Conservation (phyloP, 1,140 invertebrate genomes). For the Druon quercuslanigerum region DNA sequence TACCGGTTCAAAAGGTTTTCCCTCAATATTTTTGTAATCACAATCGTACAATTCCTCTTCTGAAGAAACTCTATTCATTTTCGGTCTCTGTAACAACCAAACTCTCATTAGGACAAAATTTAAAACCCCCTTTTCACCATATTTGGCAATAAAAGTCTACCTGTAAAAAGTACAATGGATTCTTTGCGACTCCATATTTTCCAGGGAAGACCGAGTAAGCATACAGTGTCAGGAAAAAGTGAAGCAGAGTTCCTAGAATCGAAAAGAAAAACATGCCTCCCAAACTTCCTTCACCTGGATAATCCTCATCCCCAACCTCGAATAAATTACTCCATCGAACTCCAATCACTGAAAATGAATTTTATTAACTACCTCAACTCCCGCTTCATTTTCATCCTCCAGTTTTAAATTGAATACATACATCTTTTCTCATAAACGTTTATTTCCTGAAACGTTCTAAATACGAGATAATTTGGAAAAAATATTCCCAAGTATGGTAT, state of each 20-base stretch:
- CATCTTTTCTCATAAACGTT: conserved; percentile 60
- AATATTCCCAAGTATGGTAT: conserved; percentile 56
- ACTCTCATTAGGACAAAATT: neutral
- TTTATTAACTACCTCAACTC: neutral
- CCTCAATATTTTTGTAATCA: conserved; percentile 50
- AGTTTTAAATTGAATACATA: conserved; percentile 41
- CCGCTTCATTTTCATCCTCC: too few relatives aligned
- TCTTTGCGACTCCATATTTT: conserved; percentile 74
- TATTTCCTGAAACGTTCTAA: conserved; percentile 58
- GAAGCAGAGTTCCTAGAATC: conserved; percentile 71
- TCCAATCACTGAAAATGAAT: conserved; percentile 72
- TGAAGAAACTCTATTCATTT: conserved; percentile 62
- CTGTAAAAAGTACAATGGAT: conserved; percentile 76
- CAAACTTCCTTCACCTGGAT: conserved; percentile 73
- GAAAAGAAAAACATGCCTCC: conserved; percentile 72
- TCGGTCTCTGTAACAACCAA: conserved; percentile 55
- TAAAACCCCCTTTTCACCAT: too few relatives aligned
- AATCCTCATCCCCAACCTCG: conserved; percentile 73
- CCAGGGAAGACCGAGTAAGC: conserved; percentile 77
- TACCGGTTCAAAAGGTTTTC: conserved; percentile 65
- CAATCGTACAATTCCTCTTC: conserved; percentile 53
- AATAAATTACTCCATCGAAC: conserved; percentile 67
- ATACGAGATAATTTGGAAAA: conserved; percentile 58
- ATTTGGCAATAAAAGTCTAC: conserved; percentile 48
- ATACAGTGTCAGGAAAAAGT: conserved; percentile 75